Evolutionary conservation across 1,140 invertebrate genomes (phyloP).

Genomic region (Neotoxoptera formosana): DNA sequence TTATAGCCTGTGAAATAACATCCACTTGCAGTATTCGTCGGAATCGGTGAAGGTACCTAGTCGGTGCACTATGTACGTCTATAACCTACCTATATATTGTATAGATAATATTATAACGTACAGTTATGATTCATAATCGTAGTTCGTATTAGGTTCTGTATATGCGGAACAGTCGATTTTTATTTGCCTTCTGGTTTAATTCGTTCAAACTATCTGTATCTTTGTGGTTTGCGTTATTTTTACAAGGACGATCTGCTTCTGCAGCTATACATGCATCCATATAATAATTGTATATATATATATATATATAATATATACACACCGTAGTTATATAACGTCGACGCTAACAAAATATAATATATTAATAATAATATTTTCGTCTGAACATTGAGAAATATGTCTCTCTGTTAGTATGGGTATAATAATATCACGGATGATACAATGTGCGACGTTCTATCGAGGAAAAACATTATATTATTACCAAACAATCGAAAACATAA

Average conservation of each 20-base stretch:
- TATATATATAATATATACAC: background rate
- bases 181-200: background rate
- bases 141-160: background rate
- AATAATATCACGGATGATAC: too few relatives aligned
- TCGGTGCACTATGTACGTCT: background rate
- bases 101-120: background rate
- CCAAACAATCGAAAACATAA: background rate
- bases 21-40: background rate
- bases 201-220: background rate
- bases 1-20: background rate
- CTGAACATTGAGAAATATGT: background rate
- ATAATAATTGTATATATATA: too few relatives aligned
- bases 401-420: background rate
- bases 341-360: background rate
- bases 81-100: too few relatives aligned
- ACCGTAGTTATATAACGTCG: background rate
- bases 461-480: background rate
- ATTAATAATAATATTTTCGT: slow-evolving; percentile 3
- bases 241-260: background rate
- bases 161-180: background rate
- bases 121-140: background rate
- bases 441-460: background rate
- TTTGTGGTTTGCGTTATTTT: background rate
- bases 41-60: background rate
- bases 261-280: too few relatives aligned